Evolutionary conservation across 2,888 invertebrate species (phyloP), one percentile per base, ranked within the genome.

Genomic region (Papilio demoleus): DNA sequence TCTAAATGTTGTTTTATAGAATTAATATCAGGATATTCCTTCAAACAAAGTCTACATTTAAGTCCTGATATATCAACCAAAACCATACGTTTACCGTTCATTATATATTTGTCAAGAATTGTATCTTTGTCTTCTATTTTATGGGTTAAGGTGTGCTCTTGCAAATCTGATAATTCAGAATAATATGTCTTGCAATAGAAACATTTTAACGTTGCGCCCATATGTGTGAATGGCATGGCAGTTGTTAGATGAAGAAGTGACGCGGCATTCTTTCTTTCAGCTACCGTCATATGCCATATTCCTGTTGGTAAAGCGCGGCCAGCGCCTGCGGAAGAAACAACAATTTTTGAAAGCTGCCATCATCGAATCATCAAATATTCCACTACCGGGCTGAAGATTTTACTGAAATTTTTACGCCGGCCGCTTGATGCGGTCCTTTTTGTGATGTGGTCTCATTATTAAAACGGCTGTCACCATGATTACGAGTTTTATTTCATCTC

Each of bases 131-230:
- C 77, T 0, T 70, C 68, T 0, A 79, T 59, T 31, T 73, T 68
- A 56, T 88, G 88, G 0, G 74, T 73, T 0, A 67, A 38, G 0
- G 84, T 84, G 67, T 88, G 88, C 12, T 81, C 71, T n/a, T 85
- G 61, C 31, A 88, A 70, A 0, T 70, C 36, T 0, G 70, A 31
- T 0, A 78, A 38, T 5, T 88, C 85, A 0, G 81, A 79, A 66
- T 80, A 74, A 64, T 86, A 83, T 60, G 84, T 76, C 5, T 69
- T 65, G 70, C 88, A 88, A 70, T 75, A 88, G 68, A 88, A 88
- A 68, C 88, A 88, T 76, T 82, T 85, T 62, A 86, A 87, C 60
- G 79, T 81, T 1, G 77, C 81, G 0, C 87, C 87, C 79, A 82
- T 84, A 68, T 82, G 87, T 8, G 79, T 79, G 58, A 88, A 88